phyloP scores from a whole-genome alignment of 2,888 invertebrate species.

The Argyresthia goedartella region DNA sequence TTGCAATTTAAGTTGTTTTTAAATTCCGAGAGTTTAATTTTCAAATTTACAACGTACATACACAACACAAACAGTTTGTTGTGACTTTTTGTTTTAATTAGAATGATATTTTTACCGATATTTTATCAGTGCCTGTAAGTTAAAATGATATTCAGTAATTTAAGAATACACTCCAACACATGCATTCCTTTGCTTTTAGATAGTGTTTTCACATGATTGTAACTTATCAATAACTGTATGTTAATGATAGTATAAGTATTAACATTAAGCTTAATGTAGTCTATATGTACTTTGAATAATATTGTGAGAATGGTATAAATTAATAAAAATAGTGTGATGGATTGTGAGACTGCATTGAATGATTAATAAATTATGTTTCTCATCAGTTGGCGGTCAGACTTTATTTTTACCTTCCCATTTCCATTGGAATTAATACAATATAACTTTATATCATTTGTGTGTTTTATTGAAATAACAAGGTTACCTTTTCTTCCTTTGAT shows the following conservation, averaged over 20 bases:
- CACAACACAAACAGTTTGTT: too few relatives aligned
- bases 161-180: constrained; percentile 23
- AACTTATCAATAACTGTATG: constrained; percentile 21
- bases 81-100: too few relatives aligned
- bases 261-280: too few relatives aligned
- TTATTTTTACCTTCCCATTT: background rate
- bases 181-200: constrained; percentile 32
- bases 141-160: constrained; percentile 54
- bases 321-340: background rate
- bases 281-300: background rate
- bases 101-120: constrained; percentile 18
- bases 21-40: constrained; percentile 11
- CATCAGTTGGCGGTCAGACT: background rate
- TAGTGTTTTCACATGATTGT: constrained; percentile 23
- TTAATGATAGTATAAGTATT: background rate
- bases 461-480: background rate
- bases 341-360: constrained; percentile 1
- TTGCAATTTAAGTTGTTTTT: background rate
- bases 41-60: constrained; percentile 14
- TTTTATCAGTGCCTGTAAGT: constrained; percentile 63
- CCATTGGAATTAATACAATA: background rate
- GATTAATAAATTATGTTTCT: constrained; percentile 2
- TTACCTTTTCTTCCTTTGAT: background rate
- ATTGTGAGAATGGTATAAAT: background rate
- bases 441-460: background rate